Percentiles rank a stretch among this genome's conserved stretches.
Conservation (phyloP, 2,113 vertebrate species). For the Hypomesus transpacificus region DNA sequence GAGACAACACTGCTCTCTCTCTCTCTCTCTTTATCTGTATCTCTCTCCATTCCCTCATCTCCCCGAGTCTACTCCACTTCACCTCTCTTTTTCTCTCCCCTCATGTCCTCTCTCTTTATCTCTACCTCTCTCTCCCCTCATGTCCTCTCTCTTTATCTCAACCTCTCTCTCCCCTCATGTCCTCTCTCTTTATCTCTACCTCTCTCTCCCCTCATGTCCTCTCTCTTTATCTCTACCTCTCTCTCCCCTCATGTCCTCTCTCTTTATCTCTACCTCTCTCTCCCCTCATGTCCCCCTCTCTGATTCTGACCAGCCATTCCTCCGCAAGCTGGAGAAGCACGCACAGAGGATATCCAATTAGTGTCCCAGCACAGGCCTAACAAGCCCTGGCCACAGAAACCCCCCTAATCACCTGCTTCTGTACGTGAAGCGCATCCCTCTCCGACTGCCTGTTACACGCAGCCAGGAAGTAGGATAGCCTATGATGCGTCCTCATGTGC, state of each 20-base stretch:
- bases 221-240: background rate
- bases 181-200: no score
- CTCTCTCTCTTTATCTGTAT: background rate
- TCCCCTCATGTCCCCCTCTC: background rate
- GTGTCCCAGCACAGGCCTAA: constrained; percentile 65
- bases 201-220: background rate
- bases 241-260: background rate
- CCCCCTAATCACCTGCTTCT: background rate
- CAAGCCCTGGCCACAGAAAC: no score
- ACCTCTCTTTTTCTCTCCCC: background rate
- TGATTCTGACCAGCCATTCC: constrained; percentile 6
- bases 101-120: background rate
- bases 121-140: background rate
- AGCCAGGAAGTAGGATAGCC: no score
- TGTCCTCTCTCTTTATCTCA: background rate
- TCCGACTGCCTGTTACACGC: background rate
- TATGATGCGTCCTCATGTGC: no score
- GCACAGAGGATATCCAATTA: no score
- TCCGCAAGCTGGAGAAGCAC: constrained; percentile 17
- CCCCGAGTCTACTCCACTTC: background rate
- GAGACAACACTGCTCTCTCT: background rate
- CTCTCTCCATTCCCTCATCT: background rate
- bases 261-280: background rate
- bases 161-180: background rate
- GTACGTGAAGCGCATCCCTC: background rate